These are phyloP conservation scores for Adoxophyes honmai DNA, from an alignment of 1,140 invertebrate genomes.

Conservation along the genomic window DNA sequence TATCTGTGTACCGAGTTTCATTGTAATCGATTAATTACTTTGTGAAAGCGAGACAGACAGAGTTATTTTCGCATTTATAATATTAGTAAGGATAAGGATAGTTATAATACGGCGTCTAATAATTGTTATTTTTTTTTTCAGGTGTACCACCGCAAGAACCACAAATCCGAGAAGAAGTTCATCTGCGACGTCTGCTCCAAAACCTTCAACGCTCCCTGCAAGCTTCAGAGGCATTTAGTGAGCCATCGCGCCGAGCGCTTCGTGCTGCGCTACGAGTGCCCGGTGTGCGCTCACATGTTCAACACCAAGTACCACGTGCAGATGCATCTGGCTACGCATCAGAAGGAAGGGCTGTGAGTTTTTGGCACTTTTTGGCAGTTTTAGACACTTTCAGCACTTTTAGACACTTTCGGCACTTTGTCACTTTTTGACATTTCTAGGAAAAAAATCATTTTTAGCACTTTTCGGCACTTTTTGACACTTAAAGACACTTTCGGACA, in stretches of 20 bases:
- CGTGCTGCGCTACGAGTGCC: conserved; percentile 57
- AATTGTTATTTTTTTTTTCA: conserved; percentile 16
- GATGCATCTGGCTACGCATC: conserved; percentile 57
- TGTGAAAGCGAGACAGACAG: no score
- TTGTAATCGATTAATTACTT: no score
- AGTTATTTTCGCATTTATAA: no score
- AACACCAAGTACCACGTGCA: conserved; percentile 58
- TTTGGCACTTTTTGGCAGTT: no score
- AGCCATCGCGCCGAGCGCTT: conserved; percentile 41
- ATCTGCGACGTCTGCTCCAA: conserved; percentile 55
- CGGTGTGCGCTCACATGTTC: conserved; percentile 66
- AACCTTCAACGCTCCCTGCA: conserved; percentile 46
- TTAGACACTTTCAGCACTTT: no score
- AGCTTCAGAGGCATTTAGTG: conserved; percentile 47
- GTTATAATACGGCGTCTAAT: neutral
- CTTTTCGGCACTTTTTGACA: no score
- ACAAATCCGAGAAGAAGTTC: conserved; percentile 37
- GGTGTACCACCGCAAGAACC: conserved; percentile 56
- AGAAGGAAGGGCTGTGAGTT: conserved; percentile 60
- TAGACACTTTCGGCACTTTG: no score
- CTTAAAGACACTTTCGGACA: no score
- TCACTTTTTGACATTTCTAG: no score
- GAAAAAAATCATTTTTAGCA: no score
- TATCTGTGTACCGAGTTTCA: no score
- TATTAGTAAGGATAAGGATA: conserved; percentile 13